These are phyloP conservation scores for Aphodius sticticus DNA, from an alignment of 2,888 invertebrate genomes.

Conservation along the genomic window DNA sequence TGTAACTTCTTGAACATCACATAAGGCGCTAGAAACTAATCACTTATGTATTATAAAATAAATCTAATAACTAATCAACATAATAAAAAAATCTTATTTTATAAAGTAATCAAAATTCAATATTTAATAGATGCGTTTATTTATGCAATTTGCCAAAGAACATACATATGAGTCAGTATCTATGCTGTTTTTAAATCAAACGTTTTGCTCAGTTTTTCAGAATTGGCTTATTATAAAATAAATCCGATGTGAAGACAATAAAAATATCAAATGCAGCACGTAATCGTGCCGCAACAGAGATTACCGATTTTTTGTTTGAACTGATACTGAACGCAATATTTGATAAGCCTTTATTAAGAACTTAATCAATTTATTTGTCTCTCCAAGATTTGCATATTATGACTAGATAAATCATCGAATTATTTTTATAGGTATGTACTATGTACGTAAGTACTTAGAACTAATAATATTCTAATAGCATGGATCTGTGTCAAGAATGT, in stretches of 20 bases:
- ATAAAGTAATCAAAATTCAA: too few relatives aligned
- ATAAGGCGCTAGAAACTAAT: too few relatives aligned
- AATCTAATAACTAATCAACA: too few relatives aligned
- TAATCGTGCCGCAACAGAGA: not conserved
- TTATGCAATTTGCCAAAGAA: too few relatives aligned
- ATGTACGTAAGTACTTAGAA: not conserved
- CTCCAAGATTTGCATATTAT: not conserved
- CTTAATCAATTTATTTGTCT: not conserved
- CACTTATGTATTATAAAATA: too few relatives aligned
- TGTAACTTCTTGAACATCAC: not conserved
- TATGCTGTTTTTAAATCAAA: not conserved
- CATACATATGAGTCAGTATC: too few relatives aligned
- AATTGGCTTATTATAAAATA: not conserved
- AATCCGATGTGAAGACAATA: not conserved
- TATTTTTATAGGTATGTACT: not conserved
- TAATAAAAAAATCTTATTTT: too few relatives aligned
- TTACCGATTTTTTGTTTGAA: not conserved
- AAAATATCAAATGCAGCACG: not conserved
- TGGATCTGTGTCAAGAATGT: not conserved
- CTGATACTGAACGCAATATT: not conserved
- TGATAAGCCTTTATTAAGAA: not conserved
- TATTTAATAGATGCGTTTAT: too few relatives aligned
- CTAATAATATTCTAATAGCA: not conserved
- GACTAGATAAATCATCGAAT: not conserved
- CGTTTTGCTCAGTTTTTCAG: not conserved